Conservation (phyloP, 2,888 invertebrate species). For the Ctena decussata region DNA sequence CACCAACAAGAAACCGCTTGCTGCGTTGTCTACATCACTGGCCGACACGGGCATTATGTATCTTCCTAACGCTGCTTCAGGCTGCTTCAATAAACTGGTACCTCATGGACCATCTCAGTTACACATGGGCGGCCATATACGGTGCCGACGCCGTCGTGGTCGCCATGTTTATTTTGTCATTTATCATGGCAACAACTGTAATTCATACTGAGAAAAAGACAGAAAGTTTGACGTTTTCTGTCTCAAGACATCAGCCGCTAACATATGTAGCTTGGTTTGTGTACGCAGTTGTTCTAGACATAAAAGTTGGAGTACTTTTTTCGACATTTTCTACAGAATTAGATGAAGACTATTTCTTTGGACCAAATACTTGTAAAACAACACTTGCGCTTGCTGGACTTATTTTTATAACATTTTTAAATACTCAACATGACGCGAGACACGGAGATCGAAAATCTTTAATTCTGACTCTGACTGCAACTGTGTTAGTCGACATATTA, state of each 20-base stretch:
- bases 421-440: conserved; percentile 88
- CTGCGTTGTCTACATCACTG: conserved; percentile 59
- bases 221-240: neutral
- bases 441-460: conserved; percentile 87
- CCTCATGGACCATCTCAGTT: conserved; percentile 84
- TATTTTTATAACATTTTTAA: conserved; percentile 88
- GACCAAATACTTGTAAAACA: conserved; percentile 82
- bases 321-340: conserved; percentile 83
- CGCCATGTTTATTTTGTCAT: conserved; percentile 82
- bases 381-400: conserved; percentile 87
- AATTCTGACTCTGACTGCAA: conserved; percentile 88
- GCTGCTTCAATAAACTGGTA: conserved; percentile 87
- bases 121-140: conserved; percentile 86
- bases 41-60: conserved; percentile 72
- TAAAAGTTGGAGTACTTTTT: conserved; percentile 88
- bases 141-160: conserved; percentile 86
- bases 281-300: conserved; percentile 88
- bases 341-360: conserved; percentile 77
- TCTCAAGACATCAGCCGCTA: conserved; percentile 70
- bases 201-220: conserved; percentile 35
- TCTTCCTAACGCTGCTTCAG: conserved; percentile 82
- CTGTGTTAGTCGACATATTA: conserved; percentile 89
- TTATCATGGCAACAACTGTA: conserved; percentile 38
- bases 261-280: conserved; percentile 88
- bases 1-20: conserved; percentile 19